A percentile compares a stretch with the other conserved stretches of the same genome.
These are phyloP conservation scores for Lamellibrachia satsuma DNA, from an alignment of 2,888 invertebrate genomes.

Conservation along the genomic window DNA sequence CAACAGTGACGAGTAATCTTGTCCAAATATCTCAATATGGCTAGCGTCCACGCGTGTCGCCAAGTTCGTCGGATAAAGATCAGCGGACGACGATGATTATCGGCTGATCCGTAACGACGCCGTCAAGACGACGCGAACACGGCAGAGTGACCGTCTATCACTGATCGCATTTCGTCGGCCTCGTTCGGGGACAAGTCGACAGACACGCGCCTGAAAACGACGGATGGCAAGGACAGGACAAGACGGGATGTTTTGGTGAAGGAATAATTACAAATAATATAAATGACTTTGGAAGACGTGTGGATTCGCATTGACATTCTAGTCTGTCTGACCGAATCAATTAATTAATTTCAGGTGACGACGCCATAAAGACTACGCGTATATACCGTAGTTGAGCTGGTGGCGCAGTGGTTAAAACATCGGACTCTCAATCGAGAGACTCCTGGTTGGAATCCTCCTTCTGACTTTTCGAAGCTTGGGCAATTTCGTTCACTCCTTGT, in stretches of 20 bases:
- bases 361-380: too few relatives aligned
- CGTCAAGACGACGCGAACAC: neutral
- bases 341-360: too few relatives aligned
- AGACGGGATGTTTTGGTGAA: neutral
- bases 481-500: too few relatives aligned
- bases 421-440: too few relatives aligned
- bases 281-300: too few relatives aligned
- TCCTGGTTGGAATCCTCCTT: too few relatives aligned
- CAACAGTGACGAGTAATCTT: neutral
- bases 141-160: neutral
- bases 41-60: neutral
- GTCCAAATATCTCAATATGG: neutral
- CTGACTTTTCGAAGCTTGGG: too few relatives aligned
- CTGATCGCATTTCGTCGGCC: neutral
- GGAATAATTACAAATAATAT: neutral
- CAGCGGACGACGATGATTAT: neutral
- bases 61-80: neutral
- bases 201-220: neutral
- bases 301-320: too few relatives aligned
- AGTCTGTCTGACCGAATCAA: too few relatives aligned
- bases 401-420: too few relatives aligned
- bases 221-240: neutral
- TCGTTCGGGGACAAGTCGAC: neutral
- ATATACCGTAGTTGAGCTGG: too few relatives aligned
- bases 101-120: neutral